Evolutionary conservation across 2,888 invertebrate genomes (phyloP), one percentile per base, ranked within the genome.

Genomic region (Glyphotaelius pellucidus): DNA sequence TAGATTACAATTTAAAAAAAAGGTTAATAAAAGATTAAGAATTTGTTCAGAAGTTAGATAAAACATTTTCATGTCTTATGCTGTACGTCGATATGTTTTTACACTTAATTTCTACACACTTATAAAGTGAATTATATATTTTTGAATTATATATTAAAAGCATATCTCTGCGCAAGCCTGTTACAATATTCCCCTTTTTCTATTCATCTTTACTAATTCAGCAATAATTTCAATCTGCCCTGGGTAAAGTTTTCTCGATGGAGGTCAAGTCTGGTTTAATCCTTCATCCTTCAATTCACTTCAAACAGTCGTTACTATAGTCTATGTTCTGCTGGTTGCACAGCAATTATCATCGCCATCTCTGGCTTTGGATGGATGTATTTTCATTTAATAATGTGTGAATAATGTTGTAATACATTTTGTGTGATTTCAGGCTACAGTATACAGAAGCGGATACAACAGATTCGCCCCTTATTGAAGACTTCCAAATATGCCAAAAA

Each of bases 371-470:
- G 52, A 52, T 4, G 19, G 52, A 19, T 52, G 15, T 47, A 14
- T 47, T 4, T 19, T 15, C 19, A 5, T 19, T 19, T 9, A 25
- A 25, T 25, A 67, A 1, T 67, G 7, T 67, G 25, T 67, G 52
- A 25, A 25, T 67, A n/a, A 67, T 67, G 25, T 67, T 67, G 7
- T 67, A 67, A 67, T n/a, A 5, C n/a, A 25, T 92, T 87, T 91
- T 90, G 12, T 92, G 79, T 91, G 90, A 88, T 96, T 97, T 81
- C 96, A 98, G 98, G 98, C 98, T 95, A 98, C 98, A 94, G 98
- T 99, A 94, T 99, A 99, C 96, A 97, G 99, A 96, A 98, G 98
- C 96, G 98, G 98, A 94, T 99, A 98, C 97, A 99, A 98, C 97
- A 97, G 99, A 96, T 99, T 99, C 96, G 97, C 99, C 96, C 99